A percentile compares a stretch with the other conserved stretches of the same genome.
Evolutionary conservation across 1,140 invertebrate genomes (phyloP).

Genomic region (Chrysoperla carnea): DNA sequence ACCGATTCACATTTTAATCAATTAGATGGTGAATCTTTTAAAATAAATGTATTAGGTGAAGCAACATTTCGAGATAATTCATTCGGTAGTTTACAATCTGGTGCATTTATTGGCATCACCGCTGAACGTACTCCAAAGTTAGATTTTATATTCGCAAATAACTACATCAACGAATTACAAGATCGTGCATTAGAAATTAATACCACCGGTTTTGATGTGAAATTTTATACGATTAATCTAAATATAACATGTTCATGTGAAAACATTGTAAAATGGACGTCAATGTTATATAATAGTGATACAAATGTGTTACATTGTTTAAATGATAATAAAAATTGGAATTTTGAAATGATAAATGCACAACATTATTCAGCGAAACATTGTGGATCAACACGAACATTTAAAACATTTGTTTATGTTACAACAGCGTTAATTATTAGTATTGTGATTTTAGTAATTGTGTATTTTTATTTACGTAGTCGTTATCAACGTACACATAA

Average conservation of each 20-base stretch:
- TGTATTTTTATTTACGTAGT: slow-evolving; percentile 13
- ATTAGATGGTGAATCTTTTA: slow-evolving; percentile 44
- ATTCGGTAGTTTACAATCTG: slow-evolving; percentile 31
- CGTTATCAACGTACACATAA: slow-evolving; percentile 8
- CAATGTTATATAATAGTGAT: slow-evolving; percentile 7
- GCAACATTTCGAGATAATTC: slow-evolving; percentile 47
- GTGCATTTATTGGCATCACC: slow-evolving; percentile 39
- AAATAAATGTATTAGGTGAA: slow-evolving; percentile 35
- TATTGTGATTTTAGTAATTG: slow-evolving; percentile 9
- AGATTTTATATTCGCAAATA: slow-evolving; percentile 44
- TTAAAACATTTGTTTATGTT: slow-evolving; percentile 13
- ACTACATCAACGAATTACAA: slow-evolving; percentile 33
- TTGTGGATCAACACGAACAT: slow-evolving; percentile 14
- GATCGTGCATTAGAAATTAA: slow-evolving; percentile 39
- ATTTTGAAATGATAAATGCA: slow-evolving; percentile 6
- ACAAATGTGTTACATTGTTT: not conserved
- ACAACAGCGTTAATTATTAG: slow-evolving; percentile 10
- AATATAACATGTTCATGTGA: slow-evolving; percentile 38
- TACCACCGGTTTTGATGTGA: slow-evolving; percentile 27
- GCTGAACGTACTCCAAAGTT: slow-evolving; percentile 27
- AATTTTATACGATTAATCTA: slow-evolving; percentile 37
- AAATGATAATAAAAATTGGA: slow-evolving; percentile 2
- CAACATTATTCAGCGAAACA: slow-evolving; percentile 9
- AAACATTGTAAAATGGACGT: slow-evolving; percentile 23
- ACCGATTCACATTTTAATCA: slow-evolving; percentile 28